Evolutionary conservation across 2,888 invertebrate genomes (phyloP), one percentile per base, ranked within the genome.

Genomic region (Andrena trimmerana): DNA sequence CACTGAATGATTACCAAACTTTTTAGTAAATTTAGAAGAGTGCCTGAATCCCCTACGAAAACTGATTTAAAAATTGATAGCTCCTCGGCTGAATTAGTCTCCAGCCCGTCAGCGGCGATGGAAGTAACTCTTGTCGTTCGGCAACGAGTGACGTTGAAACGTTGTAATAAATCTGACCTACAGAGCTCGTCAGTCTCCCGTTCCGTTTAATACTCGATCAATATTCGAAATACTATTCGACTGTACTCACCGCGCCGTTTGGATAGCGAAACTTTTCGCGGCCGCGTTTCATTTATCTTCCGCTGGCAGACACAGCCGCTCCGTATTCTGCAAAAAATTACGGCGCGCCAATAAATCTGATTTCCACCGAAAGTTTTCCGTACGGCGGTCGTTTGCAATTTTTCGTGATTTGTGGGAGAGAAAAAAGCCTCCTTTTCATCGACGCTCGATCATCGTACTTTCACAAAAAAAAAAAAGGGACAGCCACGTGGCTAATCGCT

Each of bases 271-370:
- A 86, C 82, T 88, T 83, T 70, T 67, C 78, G 75, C 63, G 65
- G 75, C 66, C 76, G 71, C 78, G 79, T 76, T 83, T 85, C 87
- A 81, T 88, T 88, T 88, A 88, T 88, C 87, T 89, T 78, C 62
- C 54, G 77, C 84, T 88, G 89, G 84, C 87, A 85, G 87, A 83
- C 81, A 71, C 89, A 87, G 89, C 87, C 89, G 87, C 78, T 79
- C 52, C 80, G 57, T 78, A 72, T 86, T 88, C 83, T 75, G 71
- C 77, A 83, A 85, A 88, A 88, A 88, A 88, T 68, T 86, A 83
- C 67, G 84, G 75, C 70, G 63, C 80, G 31, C 78, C 88, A 66
- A 88, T 88, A 88, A 88, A 88, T 88, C 85, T 82, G 89, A 83
- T 87, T 88, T 82, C 80, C 70, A 77, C 69, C 81, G 83, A 82